Conservation (phyloP, 2,888 invertebrate species). For the Rhamnusium bicolor region DNA sequence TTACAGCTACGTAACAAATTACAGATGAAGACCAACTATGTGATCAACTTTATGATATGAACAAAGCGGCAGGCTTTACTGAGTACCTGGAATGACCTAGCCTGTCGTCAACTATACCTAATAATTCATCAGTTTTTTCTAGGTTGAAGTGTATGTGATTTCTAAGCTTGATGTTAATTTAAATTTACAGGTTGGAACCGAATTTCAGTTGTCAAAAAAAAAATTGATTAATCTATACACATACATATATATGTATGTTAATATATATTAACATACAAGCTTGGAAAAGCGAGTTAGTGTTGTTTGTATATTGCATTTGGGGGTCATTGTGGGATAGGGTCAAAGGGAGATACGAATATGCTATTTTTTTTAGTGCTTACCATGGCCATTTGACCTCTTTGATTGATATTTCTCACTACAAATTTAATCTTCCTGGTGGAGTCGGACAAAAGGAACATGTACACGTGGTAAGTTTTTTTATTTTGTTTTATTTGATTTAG, state of each 20-base stretch:
- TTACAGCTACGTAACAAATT: constrained; percentile 62
- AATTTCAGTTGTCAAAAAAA: neutral
- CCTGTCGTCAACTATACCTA: constrained; percentile 38
- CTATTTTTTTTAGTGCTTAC: constrained; percentile 91
- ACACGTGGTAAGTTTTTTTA: constrained; percentile 82
- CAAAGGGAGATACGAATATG: constrained; percentile 54
- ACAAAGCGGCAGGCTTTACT: constrained; percentile 15
- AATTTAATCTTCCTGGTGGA: constrained; percentile 92
- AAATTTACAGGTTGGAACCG: neutral
- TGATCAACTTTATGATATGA: constrained; percentile 30
- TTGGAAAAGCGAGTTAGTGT: constrained; percentile 36
- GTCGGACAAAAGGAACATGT: constrained; percentile 88
- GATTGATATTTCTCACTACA: constrained; percentile 99
- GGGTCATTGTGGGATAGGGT: constrained; percentile 38
- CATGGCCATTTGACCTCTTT: constrained; percentile 97
- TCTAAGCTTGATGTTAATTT: constrained; percentile 38
- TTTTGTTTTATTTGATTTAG: neutral
- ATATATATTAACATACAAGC: constrained; percentile 34
- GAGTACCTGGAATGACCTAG: constrained; percentile 32
- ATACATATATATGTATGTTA: no score
- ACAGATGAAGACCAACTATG: constrained; percentile 41
- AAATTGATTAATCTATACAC: no score
- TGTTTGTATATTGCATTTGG: constrained; percentile 34
- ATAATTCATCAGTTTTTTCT: constrained; percentile 46
- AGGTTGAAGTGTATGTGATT: constrained; percentile 40